These are phyloP conservation scores for Ylistrum balloti DNA, from an alignment of 1,140 invertebrate species.

Conservation along the genomic window DNA sequence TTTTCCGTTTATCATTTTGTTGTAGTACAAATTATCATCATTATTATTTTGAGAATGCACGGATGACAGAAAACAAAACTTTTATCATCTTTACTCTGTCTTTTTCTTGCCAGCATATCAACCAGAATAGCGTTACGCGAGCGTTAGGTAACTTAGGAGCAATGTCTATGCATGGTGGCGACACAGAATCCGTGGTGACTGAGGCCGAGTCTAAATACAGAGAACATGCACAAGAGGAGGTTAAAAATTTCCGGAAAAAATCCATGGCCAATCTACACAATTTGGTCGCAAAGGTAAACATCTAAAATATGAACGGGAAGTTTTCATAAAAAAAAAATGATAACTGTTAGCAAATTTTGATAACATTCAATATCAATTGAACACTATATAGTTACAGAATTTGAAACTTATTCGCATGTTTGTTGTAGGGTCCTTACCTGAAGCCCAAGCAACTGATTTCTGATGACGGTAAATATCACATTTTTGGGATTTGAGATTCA, in stretches of 20 bases:
- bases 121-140: conserved; percentile 60
- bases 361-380: too few relatives aligned
- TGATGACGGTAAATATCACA: neutral
- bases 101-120: conserved; percentile 58
- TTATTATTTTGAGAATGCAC: too few relatives aligned
- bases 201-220: conserved; percentile 49
- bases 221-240: neutral
- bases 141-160: conserved; percentile 57
- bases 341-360: too few relatives aligned
- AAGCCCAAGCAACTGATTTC: conserved; percentile 10
- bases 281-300: conserved; percentile 55
- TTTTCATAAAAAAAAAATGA: too few relatives aligned
- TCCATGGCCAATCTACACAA: conserved; percentile 48
- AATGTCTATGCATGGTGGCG: conserved; percentile 52
- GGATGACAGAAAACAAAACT: too few relatives aligned
- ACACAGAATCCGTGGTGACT: conserved; percentile 41
- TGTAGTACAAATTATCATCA: too few relatives aligned
- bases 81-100: too few relatives aligned
- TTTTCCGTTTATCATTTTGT: too few relatives aligned
- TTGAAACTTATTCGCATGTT: neutral
- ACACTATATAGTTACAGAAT: too few relatives aligned
- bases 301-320: neutral
- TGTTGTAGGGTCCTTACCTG: conserved; percentile 50
- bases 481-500: too few relatives aligned
- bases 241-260: conserved; percentile 47